Evolutionary conservation across 2,797 vertebrate species (phyloP), one percentile per base, ranked within the genome.

Genomic region (Esox lucius): DNA sequence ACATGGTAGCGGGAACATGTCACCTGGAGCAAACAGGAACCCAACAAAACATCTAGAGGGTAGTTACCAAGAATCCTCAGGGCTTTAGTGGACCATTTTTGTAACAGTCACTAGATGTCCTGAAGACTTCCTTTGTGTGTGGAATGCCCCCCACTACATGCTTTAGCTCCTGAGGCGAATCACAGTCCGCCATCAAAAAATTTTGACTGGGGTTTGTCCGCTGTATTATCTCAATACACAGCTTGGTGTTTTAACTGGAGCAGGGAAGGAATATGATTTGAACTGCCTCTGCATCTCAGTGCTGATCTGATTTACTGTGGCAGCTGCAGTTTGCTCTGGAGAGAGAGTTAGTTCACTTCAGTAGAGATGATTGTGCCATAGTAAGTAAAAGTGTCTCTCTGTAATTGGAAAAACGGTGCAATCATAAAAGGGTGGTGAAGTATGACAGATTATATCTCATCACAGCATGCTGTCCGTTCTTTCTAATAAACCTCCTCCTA

Each of bases 391-490:
- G 56, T 59, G 56, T 59, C 22, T 59, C 22, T 59, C 8, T 46
- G 42, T 46, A 59, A 65, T 65, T 65, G 62, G 62, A 17, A 65
- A 65, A 56, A 13, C 22, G 56, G 56, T 26, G 12, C 26, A 0
- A 16, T 65, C 64, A 31, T 33, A 33, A 5, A 8, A 33, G 28
- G 31, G 31, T 3, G 64, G 15, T 65, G 6, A 31, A 9, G 64
- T 65, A 65, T 17, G 64, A 35, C 64, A 33, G 64, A 17, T 68
- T 62, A 78, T 49, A 70, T 78, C 72, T 71, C 76, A 78, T 73
- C 76, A 62, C 17, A 17, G 24, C 61, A 22, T 62, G 8, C 49
- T 70, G 59, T 68, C 62, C 65, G 28, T 49, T 62, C 4, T 26
- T 26, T 33, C 49, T 74, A 24, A 61, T 61, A 26, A 49, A 62